phyloP scores from a whole-genome alignment of 1,140 invertebrate genomes.

The Papilio dardanus region DNA sequence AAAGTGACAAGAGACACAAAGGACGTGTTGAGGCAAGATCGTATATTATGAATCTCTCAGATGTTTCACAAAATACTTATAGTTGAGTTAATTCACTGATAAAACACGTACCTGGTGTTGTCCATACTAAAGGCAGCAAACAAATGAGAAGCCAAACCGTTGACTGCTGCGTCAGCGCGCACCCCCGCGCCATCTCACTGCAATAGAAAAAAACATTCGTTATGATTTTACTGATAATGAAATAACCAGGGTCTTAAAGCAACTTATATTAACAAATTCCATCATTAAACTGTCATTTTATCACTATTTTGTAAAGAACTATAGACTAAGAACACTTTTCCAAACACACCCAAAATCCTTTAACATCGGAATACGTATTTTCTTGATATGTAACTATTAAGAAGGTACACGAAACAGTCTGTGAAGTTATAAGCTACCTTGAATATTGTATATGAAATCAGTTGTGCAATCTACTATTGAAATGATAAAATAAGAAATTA shows the following conservation, averaged over 20 bases:
- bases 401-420: not conserved
- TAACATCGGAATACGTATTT: constrained; percentile 14
- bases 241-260: not conserved
- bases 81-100: not conserved
- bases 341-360: constrained; percentile 29
- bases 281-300: no score
- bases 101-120: constrained; percentile 66
- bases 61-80: not conserved
- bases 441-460: not conserved
- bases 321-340: not conserved
- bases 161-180: constrained; percentile 68
- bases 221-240: not conserved
- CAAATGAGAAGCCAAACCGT: constrained; percentile 64
- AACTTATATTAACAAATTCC: no score
- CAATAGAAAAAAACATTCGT: constrained; percentile 48
- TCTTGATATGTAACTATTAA: not conserved
- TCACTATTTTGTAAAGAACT: no score
- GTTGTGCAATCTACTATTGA: not conserved
- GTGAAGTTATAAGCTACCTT: not conserved
- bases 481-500: constrained; percentile 5
- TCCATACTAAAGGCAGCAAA: constrained; percentile 57
- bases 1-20: not conserved
- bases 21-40: not conserved
- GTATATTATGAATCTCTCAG: not conserved
- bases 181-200: constrained; percentile 79